Evolutionary conservation across 2,888 invertebrate species (phyloP).

Genomic region (Aspidiotus rigidus): DNA sequence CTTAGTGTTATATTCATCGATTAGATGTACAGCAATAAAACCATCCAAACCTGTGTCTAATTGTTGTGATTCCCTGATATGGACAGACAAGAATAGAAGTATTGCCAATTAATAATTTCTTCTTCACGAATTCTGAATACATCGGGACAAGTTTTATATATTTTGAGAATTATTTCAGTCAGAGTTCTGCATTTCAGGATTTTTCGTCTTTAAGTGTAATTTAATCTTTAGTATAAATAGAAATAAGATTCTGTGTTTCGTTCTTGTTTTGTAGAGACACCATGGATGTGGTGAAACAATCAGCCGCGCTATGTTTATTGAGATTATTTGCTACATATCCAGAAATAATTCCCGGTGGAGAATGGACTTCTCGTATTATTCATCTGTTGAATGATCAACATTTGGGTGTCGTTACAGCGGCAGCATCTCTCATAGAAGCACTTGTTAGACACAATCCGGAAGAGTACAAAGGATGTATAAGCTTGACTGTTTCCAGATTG

Average conservation of each 20-base stretch:
- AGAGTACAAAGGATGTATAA: slow-evolving; percentile 98
- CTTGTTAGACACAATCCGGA: slow-evolving; percentile 98
- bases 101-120: too few species aligned
- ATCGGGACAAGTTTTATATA: too few species aligned
- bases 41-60: too few species aligned
- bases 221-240: too few species aligned
- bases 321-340: slow-evolving; percentile 89
- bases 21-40: too few species aligned
- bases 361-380: slow-evolving; percentile 98
- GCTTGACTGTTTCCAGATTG: slow-evolving; percentile 90
- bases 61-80: too few species aligned
- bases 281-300: slow-evolving; percentile 98
- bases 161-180: too few species aligned
- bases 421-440: slow-evolving; percentile 94
- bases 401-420: slow-evolving; percentile 98
- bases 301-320: slow-evolving; percentile 91
- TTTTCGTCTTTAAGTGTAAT: too few species aligned
- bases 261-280: slow-evolving; percentile 61
- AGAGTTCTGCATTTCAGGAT: too few species aligned
- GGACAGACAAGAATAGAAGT: too few species aligned
- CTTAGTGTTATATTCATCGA: too few species aligned
- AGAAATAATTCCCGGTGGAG: slow-evolving; percentile 92
- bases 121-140: too few species aligned
- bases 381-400: slow-evolving; percentile 98
- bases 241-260: slow-evolving; percentile 4